These are phyloP conservation scores for Psittacula derbiana DNA, from an alignment of 2,797 vertebrate genomes.

Conservation along the genomic window DNA sequence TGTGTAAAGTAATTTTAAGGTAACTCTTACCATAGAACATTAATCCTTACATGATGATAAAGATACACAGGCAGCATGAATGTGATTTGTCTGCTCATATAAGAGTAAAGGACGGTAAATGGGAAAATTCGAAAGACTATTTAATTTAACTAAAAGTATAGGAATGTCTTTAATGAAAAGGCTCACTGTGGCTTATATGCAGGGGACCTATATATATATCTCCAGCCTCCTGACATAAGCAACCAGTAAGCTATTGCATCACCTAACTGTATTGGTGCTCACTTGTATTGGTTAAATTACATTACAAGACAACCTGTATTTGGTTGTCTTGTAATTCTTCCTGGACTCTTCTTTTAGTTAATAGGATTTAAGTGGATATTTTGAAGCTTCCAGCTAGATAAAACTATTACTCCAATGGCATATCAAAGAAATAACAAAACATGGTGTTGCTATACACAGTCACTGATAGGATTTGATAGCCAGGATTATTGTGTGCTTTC, in stretches of 20 bases:
- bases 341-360: not conserved
- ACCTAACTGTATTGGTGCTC: not conserved
- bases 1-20: not conserved
- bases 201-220: not conserved
- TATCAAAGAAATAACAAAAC: not conserved
- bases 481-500: not conserved
- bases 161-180: not conserved
- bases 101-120: not conserved
- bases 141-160: not conserved
- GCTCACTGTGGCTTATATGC: accelerated
- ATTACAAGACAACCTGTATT: not conserved
- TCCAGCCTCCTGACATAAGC: not conserved
- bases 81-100: not conserved
- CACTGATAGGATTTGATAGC: not conserved
- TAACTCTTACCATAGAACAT: not conserved
- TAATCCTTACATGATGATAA: not conserved
- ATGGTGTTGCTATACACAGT: not conserved
- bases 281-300: not conserved
- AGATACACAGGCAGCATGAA: not conserved
- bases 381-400: not conserved
- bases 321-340: not conserved
- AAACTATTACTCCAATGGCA: not conserved
- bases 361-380: not conserved
- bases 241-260: not conserved
- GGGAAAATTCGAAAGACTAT: not conserved